Conservation (phyloP, 1,140 invertebrate genomes). For the Littorina saxatilis region DNA sequence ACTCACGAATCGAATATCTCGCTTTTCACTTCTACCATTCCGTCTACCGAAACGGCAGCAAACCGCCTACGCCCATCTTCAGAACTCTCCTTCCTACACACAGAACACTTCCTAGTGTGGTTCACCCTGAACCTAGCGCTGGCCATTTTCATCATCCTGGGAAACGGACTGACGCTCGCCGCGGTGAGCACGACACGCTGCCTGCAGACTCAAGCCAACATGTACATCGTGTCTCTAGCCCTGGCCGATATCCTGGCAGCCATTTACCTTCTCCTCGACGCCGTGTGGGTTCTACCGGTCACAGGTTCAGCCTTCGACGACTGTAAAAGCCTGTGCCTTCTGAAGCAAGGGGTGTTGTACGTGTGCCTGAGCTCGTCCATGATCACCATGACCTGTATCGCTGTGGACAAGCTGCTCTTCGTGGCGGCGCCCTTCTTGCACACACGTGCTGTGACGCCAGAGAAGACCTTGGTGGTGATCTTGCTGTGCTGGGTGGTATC, state of each 20-base stretch:
- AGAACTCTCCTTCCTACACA: not conserved
- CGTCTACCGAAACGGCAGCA: too few species aligned
- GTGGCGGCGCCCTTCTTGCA: slow-evolving; percentile 9
- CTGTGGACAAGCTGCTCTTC: slow-evolving; percentile 15
- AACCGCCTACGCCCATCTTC: too few species aligned
- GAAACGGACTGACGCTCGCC: slow-evolving; percentile 30
- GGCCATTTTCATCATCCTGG: slow-evolving; percentile 9
- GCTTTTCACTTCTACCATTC: too few species aligned
- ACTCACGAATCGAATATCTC: too few species aligned
- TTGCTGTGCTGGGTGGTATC: not conserved
- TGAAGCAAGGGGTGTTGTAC: slow-evolving; percentile 3
- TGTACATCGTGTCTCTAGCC: slow-evolving; percentile 40
- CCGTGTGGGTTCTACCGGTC: not conserved
- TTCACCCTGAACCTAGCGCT: not conserved
- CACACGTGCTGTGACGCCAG: not conserved
- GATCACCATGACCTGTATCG: slow-evolving; percentile 12
- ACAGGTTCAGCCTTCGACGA: not conserved
- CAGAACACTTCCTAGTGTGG: not conserved
- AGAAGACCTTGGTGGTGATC: slow-evolving; percentile 7
- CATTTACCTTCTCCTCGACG: slow-evolving; percentile 3
- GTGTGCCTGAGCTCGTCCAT: slow-evolving; percentile 9
- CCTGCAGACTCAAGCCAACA: slow-evolving; percentile 24
- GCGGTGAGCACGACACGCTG: slow-evolving; percentile 3
- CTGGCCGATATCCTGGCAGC: slow-evolving; percentile 26
- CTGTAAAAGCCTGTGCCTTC: not conserved